phyloP scores from a whole-genome alignment of 2,113 vertebrate species.

The Dicaeum eximium region DNA sequence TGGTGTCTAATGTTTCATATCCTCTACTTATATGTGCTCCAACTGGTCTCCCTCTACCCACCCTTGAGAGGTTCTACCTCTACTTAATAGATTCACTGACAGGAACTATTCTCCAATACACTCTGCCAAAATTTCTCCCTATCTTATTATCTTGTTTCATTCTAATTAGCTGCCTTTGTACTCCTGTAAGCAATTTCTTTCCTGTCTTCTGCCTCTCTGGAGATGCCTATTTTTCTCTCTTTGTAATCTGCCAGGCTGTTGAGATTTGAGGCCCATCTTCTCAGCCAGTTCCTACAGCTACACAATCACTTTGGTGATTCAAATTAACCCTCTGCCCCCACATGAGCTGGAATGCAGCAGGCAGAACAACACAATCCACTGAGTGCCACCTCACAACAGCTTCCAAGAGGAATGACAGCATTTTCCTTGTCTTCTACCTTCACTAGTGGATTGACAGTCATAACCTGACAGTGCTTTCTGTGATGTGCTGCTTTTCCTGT shows the following conservation, averaged over 20 bases:
- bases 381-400: not conserved
- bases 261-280: conserved; percentile 9
- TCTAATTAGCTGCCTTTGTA: conserved; percentile 18
- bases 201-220: not conserved
- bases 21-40: not conserved
- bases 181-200: conserved; percentile 2
- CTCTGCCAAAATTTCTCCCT: not conserved
- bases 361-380: rapidly evolving
- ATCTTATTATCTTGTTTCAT: not conserved
- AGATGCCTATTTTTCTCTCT: not conserved
- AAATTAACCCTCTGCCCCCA: not conserved
- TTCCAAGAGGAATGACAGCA: not conserved
- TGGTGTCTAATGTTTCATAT: not conserved
- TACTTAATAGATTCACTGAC: not conserved
- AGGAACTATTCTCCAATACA: not conserved
- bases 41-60: not conserved
- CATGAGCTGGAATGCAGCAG: not conserved
- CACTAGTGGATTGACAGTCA: not conserved
- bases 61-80: not conserved
- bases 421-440: not conserved
- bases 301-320: not conserved
- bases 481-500: not conserved
- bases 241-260: not conserved
- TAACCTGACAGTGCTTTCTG: not conserved
- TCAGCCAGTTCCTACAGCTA: not conserved